A percentile compares a stretch with the other conserved stretches of the same genome.
Evolutionary conservation across 1,140 invertebrate species (phyloP).

Genomic region (Zaprionus davidi): DNA sequence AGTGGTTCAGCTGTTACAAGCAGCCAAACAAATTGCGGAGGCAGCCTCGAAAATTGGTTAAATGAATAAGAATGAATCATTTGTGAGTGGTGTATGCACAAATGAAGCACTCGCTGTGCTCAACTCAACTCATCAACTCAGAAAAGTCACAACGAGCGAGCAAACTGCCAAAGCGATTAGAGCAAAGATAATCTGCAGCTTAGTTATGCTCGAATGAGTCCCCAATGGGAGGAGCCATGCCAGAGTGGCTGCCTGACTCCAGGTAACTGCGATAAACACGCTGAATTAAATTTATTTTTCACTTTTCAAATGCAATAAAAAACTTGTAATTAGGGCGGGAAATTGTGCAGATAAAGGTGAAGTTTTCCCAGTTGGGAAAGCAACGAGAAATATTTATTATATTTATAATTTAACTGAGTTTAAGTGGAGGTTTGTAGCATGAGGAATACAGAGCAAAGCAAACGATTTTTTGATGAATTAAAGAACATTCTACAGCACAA

Average conservation of each 20-base stretch:
- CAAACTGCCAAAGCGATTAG: constrained; percentile 19
- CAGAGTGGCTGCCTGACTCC: not conserved
- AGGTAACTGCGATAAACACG: not conserved
- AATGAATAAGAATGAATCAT: constrained; percentile 80
- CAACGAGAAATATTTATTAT: not conserved
- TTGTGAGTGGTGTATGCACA: constrained; percentile 39
- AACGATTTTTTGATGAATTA: too few species aligned
- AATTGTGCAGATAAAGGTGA: not conserved
- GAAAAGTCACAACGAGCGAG: constrained; percentile 20
- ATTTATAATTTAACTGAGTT: not conserved
- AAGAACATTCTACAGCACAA: too few species aligned
- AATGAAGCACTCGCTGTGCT: constrained; percentile 61
- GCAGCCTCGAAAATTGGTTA: constrained; percentile 52
- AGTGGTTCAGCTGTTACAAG: constrained; percentile 31
- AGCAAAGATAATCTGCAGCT: constrained; percentile 24
- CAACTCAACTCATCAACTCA: constrained; percentile 32
- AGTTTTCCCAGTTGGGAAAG: not conserved
- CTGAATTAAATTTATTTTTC: not conserved
- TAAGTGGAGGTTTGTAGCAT: not conserved
- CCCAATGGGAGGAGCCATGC: constrained; percentile 15
- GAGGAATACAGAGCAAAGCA: too few species aligned
- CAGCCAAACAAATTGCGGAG: constrained; percentile 56
- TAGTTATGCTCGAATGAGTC: constrained; percentile 29
- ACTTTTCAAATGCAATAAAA: not conserved
- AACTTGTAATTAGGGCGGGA: not conserved